Conservation (phyloP, 2,797 vertebrate species). For the Bucorvus abyssinicus region DNA sequence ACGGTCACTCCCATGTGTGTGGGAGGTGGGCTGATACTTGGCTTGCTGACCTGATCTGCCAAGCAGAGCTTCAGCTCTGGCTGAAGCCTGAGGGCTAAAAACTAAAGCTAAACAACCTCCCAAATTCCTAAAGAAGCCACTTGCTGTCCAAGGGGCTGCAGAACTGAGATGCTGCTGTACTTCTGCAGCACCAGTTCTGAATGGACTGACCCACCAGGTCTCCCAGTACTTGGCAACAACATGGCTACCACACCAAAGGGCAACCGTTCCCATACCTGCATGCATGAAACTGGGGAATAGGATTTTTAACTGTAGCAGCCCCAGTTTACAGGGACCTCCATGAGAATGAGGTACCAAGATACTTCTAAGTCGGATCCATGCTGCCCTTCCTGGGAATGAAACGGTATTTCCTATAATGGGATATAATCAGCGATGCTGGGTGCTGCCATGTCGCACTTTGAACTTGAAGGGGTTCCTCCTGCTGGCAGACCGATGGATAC, state of each 20-base stretch:
- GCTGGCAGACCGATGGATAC: not conserved
- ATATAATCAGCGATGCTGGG: not conserved
- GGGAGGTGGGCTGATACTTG: not conserved
- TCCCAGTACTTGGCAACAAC: not conserved
- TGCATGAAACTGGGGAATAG: not conserved
- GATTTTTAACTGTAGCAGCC: not conserved
- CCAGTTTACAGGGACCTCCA: not conserved
- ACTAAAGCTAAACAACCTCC: not conserved
- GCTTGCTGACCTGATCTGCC: not conserved
- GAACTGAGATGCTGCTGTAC: not conserved
- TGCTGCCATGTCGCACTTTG: fast-evolving
- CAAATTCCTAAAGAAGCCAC: not conserved
- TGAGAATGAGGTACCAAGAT: not conserved
- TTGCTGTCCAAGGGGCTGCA: not conserved
- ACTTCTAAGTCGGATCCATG: not conserved
- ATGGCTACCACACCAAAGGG: not conserved
- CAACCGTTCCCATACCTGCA: not conserved
- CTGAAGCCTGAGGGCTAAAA: not conserved
- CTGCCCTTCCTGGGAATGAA: not conserved
- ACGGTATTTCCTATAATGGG: not conserved
- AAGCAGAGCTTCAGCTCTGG: not conserved
- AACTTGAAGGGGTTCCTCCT: not conserved
- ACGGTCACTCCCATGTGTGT: not conserved
- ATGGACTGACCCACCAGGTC: fast-evolving
- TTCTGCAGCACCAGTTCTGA: not conserved